phyloP scores from a whole-genome alignment of 2,888 invertebrate genomes.

The Cancer borealis region DNA sequence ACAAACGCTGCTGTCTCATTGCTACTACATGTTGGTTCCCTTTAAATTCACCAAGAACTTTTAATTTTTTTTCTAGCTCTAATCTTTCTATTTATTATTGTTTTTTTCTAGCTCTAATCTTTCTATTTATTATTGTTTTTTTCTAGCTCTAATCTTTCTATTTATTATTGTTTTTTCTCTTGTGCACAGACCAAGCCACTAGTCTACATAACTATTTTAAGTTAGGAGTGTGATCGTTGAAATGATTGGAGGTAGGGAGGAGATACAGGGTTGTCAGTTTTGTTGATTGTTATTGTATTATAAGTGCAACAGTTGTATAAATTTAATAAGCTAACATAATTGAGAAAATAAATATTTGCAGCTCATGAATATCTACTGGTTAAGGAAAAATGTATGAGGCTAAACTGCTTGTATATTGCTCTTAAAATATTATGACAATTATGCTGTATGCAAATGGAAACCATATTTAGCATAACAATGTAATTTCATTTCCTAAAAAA shows the following conservation, averaged over 20 bases:
- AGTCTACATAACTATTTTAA: slow-evolving; percentile 57
- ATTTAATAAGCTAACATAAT: slow-evolving; percentile 15
- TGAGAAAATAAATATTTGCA: background rate
- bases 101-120: too few species aligned
- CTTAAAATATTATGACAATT: background rate
- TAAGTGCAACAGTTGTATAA: slow-evolving; percentile 49
- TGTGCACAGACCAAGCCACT: slow-evolving; percentile 67
- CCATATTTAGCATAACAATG: slow-evolving; percentile 49
- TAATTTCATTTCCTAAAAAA: background rate
- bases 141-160: slow-evolving; percentile 61
- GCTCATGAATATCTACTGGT: background rate
- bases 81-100: too few species aligned
- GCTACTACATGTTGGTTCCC: slow-evolving; percentile 40
- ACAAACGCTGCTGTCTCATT: slow-evolving; percentile 59
- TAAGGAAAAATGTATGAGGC: background rate
- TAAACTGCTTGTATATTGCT: slow-evolving; percentile 48
- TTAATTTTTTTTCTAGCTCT: too few species aligned
- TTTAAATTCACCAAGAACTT: slow-evolving; percentile 58
- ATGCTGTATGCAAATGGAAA: slow-evolving; percentile 47
- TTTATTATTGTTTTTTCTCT: slow-evolving; percentile 58
- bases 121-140: too few species aligned
- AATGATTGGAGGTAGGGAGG: slow-evolving; percentile 31
- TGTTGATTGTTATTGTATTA: slow-evolving; percentile 48
- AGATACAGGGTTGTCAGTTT: slow-evolving; percentile 53
- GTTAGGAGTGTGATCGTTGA: slow-evolving; percentile 43